These are phyloP conservation scores for Thaumetopoea pityocampa DNA, from an alignment of 1,140 invertebrate species.

Conservation along the genomic window DNA sequence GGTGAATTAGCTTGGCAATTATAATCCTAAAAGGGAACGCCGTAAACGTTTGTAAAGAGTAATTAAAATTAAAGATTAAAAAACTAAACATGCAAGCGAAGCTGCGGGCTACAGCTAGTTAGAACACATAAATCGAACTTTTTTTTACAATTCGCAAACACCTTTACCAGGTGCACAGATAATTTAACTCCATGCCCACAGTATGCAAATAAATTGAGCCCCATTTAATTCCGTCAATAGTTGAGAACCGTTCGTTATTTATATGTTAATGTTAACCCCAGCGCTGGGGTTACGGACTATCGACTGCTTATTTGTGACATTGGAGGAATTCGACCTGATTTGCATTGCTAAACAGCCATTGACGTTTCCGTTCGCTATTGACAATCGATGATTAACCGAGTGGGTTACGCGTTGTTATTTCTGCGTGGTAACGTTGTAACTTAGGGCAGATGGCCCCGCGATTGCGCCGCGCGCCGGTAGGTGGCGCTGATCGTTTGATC, in stretches of 20 bases:
- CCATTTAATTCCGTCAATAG: conserved; percentile 46
- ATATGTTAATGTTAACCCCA: conserved; percentile 61
- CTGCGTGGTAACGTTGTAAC: conserved; percentile 28
- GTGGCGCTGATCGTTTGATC: conserved; percentile 24
- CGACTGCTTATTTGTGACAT: conserved; percentile 39
- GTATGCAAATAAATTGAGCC: conserved; percentile 46
- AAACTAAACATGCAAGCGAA: too few relatives aligned
- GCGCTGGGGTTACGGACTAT: conserved; percentile 31
- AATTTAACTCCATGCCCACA: conserved; percentile 9
- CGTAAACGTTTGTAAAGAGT: too few relatives aligned
- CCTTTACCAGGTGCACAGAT: conserved; percentile 11
- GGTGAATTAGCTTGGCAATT: too few relatives aligned
- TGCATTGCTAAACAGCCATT: conserved; percentile 46
- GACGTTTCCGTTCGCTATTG: conserved; percentile 51
- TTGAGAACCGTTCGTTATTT: conserved; percentile 64
- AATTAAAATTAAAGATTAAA: too few relatives aligned
- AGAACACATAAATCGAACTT: not conserved
- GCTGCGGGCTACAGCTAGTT: too few relatives aligned
- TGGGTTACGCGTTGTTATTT: conserved; percentile 28
- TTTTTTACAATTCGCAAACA: conserved; percentile 14
- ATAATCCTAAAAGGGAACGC: too few relatives aligned
- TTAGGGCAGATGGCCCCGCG: conserved; percentile 30
- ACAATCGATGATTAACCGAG: conserved; percentile 52
- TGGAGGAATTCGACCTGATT: conserved; percentile 44
- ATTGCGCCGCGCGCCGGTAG: conserved; percentile 15